These are phyloP conservation scores for Campoletis sonorensis DNA, from an alignment of 1,140 invertebrate genomes.

Conservation along the genomic window DNA sequence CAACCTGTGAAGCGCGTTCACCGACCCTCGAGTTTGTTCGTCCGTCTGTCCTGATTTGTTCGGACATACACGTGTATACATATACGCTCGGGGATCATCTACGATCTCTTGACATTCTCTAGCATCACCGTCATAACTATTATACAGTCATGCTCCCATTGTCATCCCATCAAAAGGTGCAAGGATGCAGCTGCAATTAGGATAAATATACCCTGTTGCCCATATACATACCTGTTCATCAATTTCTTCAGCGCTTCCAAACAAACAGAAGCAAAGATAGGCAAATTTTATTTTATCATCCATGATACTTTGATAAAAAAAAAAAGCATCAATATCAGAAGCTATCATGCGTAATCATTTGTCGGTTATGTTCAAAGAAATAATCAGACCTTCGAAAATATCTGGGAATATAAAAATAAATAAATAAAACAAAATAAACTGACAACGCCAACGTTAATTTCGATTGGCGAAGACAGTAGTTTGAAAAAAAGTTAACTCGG, in stretches of 20 bases:
- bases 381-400: too few relatives aligned
- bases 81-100: constrained; percentile 16
- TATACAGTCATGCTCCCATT: constrained; percentile 15
- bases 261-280: not conserved
- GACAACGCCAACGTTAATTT: too few relatives aligned
- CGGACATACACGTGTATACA: not conserved
- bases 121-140: not conserved
- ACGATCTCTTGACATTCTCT: constrained; percentile 18
- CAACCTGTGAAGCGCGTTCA: constrained; percentile 37
- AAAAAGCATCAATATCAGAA: not conserved
- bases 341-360: not conserved
- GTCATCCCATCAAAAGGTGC: not conserved
- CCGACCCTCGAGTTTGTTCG: constrained; percentile 25
- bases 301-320: not conserved
- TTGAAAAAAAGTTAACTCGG: too few relatives aligned
- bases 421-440: too few relatives aligned
- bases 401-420: too few relatives aligned
- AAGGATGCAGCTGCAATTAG: constrained; percentile 34
- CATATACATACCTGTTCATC: constrained; percentile 11
- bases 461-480: too few relatives aligned
- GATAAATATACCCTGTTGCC: constrained; percentile 20
- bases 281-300: not conserved
- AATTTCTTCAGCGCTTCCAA: not conserved
- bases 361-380: too few relatives aligned
- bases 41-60: not conserved